Conservation (phyloP, 2,113 vertebrate species). For the Rhynchopsitta pachyrhyncha region DNA sequence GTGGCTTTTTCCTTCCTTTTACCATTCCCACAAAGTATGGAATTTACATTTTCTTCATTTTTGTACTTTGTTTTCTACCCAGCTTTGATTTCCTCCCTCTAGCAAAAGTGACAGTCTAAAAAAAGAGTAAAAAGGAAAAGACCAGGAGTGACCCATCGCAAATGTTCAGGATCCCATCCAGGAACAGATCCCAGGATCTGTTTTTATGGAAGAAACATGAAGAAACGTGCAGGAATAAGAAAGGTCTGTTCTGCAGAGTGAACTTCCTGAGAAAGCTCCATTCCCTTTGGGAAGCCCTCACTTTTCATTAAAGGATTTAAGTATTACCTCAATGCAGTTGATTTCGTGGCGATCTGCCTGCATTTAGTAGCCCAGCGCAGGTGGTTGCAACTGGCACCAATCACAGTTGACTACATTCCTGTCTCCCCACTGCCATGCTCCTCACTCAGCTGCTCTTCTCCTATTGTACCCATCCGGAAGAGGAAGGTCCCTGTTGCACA, state of each 20-base stretch:
- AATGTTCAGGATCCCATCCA: neutral
- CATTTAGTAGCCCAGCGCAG: neutral
- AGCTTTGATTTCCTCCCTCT: neutral
- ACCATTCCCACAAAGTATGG: neutral
- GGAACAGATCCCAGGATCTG: neutral
- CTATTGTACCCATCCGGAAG: neutral
- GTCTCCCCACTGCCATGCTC: neutral
- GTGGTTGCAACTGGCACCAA: neutral
- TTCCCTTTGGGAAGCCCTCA: neutral
- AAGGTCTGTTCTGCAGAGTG: neutral
- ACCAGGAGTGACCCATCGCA: neutral
- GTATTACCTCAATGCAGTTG: neutral
- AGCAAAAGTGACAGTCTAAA: neutral
- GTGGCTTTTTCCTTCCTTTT: neutral
- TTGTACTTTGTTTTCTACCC: neutral
- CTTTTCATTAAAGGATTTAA: neutral
- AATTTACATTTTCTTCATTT: neutral
- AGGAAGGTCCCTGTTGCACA: accelerated
- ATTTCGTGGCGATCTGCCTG: neutral
- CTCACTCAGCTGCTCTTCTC: neutral
- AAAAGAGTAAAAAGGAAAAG: neutral
- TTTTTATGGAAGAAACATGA: neutral
- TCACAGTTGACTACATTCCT: too few relatives aligned
- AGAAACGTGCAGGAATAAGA: neutral
- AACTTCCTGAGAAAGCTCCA: neutral